Evolutionary conservation across 1,140 invertebrate species (phyloP).

Genomic region (Cyclina sinensis): DNA sequence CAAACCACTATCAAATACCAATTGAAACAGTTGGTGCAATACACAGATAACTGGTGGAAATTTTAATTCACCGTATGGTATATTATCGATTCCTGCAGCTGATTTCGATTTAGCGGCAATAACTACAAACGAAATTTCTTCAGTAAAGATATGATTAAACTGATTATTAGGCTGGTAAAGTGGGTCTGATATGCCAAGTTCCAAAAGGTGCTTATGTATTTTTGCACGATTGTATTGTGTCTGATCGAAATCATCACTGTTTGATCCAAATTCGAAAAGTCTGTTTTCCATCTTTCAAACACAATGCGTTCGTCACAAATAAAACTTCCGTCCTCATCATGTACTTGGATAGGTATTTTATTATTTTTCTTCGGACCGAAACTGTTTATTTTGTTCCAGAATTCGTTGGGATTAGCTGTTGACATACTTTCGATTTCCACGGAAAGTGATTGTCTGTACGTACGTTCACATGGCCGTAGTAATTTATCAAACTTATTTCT

Average conservation of each 20-base stretch:
- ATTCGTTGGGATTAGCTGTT: not conserved
- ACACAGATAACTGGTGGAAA: no score
- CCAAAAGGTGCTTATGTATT: no score
- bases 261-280: not conserved
- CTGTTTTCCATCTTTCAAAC: not conserved
- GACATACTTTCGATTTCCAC: conserved; percentile 3
- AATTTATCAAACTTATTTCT: not conserved
- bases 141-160: no score
- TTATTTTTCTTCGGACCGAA: not conserved
- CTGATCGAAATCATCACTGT: not conserved
- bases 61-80: no score
- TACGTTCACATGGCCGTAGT: not conserved
- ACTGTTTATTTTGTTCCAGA: conserved; percentile 4
- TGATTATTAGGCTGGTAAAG: no score
- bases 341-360: not conserved
- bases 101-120: no score
- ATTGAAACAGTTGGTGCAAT: not conserved
- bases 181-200: no score
- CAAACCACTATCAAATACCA: not conserved
- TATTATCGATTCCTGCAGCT: no score
- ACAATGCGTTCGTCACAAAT: not conserved
- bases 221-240: not conserved
- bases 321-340: not conserved
- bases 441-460: not conserved
- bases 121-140: no score